Percentiles rank a stretch among this genome's conserved stretches.
Conservation (phyloP, 2,888 invertebrate genomes). For the Axea sp. region DNA sequence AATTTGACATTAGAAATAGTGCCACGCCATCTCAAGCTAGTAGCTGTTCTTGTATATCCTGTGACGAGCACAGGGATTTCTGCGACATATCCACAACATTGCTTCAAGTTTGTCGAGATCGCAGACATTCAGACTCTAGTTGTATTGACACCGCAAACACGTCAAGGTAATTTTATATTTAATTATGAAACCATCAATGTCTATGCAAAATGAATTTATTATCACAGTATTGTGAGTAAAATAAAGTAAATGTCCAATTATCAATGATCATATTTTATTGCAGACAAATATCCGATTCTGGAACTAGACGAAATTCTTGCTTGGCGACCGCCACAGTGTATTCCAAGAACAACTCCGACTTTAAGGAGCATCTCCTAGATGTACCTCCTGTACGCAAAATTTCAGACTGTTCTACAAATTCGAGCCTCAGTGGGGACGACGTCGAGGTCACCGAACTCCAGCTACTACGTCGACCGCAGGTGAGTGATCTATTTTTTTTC, state of each 20-base stretch:
- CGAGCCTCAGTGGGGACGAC: conserved; percentile 87
- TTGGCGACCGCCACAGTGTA: conserved; percentile 69
- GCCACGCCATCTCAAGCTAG: conserved; percentile 74
- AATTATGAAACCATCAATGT: too few species aligned
- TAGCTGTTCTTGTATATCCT: conserved; percentile 76
- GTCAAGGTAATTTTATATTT: conserved; percentile 63
- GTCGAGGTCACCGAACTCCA: conserved; percentile 81
- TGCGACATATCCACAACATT: conserved; percentile 63
- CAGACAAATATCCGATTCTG: conserved; percentile 66
- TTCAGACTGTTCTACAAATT: conserved; percentile 88
- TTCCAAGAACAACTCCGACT: conserved; percentile 24
- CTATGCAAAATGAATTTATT: too few species aligned
- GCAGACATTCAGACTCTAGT: conserved; percentile 76
- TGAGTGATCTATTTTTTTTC: conserved; percentile 66
- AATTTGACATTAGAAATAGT: conserved; percentile 72
- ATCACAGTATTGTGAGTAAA: too few species aligned
- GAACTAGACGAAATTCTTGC: conserved; percentile 74
- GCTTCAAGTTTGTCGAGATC: conserved; percentile 70
- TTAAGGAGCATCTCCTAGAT: conserved; percentile 64
- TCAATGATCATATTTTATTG: neutral
- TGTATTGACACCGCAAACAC: conserved; percentile 65
- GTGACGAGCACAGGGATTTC: conserved; percentile 72
- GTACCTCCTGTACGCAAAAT: conserved; percentile 80
- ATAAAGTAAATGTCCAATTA: too few species aligned
- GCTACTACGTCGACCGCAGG: conserved; percentile 72